phyloP scores from a whole-genome alignment of 2,797 vertebrate genomes.

The Chiloscyllium punctatum region DNA sequence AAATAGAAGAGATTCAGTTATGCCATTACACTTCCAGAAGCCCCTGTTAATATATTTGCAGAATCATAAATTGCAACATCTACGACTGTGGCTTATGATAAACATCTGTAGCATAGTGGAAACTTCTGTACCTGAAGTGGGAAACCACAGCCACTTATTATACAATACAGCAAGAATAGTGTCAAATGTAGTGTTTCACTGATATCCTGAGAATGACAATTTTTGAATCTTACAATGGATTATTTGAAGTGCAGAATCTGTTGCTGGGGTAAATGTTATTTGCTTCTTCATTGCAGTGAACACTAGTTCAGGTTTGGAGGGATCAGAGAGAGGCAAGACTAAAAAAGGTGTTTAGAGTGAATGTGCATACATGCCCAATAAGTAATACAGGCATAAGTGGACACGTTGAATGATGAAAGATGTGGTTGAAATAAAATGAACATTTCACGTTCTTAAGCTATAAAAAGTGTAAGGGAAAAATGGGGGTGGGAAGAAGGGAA shows the following conservation, averaged over 20 bases:
- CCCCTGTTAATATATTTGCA: background rate
- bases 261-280: background rate
- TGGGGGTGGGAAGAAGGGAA: too few species aligned
- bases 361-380: background rate
- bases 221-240: too few species aligned
- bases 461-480: background rate
- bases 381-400: background rate
- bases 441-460: background rate
- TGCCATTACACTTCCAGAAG: background rate
- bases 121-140: background rate
- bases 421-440: background rate
- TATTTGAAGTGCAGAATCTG: background rate
- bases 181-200: background rate
- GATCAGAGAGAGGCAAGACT: background rate
- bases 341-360: background rate
- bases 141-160: background rate
- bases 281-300: background rate
- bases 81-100: background rate
- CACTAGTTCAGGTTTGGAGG: background rate
- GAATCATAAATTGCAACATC: background rate
- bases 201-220: background rate
- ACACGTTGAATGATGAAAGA: background rate
- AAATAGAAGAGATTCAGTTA: background rate
- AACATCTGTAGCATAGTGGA: background rate
- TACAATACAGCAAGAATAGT: background rate